phyloP scores from a whole-genome alignment of 2,797 vertebrate species.

The Mastacembelus armatus region DNA sequence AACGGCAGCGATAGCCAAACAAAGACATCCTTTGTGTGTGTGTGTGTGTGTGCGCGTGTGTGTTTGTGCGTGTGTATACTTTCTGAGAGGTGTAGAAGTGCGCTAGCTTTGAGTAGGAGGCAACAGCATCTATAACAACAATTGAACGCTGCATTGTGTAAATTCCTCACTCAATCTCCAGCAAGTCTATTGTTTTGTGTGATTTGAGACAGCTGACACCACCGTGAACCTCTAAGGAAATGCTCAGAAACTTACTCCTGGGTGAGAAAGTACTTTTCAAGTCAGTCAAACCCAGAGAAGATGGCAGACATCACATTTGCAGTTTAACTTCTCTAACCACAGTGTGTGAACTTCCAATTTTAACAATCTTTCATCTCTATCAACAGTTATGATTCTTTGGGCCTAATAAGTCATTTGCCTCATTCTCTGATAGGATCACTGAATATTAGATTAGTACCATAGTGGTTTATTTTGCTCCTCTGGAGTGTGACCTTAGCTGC shows the following conservation, averaged over 20 bases:
- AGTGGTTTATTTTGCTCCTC: slow-evolving; percentile 73
- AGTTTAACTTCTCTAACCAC: slow-evolving; percentile 23
- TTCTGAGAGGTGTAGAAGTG: slow-evolving; percentile 67
- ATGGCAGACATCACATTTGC: slow-evolving; percentile 43
- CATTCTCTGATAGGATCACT: slow-evolving; percentile 66
- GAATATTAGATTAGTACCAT: slow-evolving; percentile 72
- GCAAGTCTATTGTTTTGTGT: slow-evolving; percentile 47
- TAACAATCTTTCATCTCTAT: slow-evolving; percentile 36
- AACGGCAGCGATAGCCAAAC: slow-evolving; percentile 78
- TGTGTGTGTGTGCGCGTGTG: slow-evolving; percentile 46
- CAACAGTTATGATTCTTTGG: slow-evolving; percentile 45
- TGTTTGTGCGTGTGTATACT: slow-evolving; percentile 37
- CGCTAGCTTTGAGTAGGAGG: slow-evolving; percentile 74
- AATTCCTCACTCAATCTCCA: slow-evolving; percentile 57
- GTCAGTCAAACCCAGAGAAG: slow-evolving; percentile 23
- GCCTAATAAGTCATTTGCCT: slow-evolving; percentile 65
- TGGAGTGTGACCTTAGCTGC: slow-evolving; percentile 79
- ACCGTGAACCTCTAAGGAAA: slow-evolving; percentile 19
- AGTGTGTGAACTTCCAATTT: slow-evolving; percentile 53
- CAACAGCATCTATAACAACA: slow-evolving; percentile 69
- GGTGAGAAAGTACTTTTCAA: slow-evolving; percentile 23
- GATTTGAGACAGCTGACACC: slow-evolving; percentile 28
- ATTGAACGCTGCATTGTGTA: slow-evolving; percentile 68
- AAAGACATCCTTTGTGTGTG: slow-evolving; percentile 75
- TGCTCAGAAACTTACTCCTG: slow-evolving; percentile 9